A percentile compares a stretch with the other conserved stretches of the same genome.
Evolutionary conservation across 2,888 invertebrate genomes (phyloP).

Genomic region (Limnephilus auricula): DNA sequence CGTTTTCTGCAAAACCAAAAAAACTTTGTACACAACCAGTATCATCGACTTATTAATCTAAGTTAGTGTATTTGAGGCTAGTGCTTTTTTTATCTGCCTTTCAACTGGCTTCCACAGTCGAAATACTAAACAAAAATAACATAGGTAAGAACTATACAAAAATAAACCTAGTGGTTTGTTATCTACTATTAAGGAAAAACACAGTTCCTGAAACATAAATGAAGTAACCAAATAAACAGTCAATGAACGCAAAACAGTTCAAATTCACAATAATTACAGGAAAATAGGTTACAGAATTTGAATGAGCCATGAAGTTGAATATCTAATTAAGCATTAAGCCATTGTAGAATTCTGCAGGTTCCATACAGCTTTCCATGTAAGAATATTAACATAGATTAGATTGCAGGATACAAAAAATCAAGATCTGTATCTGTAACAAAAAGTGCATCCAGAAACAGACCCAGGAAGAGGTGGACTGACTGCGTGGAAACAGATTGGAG

Average conservation of each 20-base stretch:
- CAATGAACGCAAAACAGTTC: neutral
- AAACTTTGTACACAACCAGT: neutral
- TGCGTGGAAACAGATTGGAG: neutral
- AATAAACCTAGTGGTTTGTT: no score
- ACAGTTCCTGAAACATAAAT: no score
- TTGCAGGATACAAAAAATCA: neutral
- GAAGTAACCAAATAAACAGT: neutral
- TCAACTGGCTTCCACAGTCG: no score
- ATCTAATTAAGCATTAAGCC: neutral
- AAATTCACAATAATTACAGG: neutral
- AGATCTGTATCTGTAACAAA: no score
- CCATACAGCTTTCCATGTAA: no score
- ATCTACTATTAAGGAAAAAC: no score
- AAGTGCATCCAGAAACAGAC: neutral
- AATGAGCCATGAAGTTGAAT: neutral
- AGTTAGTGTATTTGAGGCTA: neutral
- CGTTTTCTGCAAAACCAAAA: slow-evolving; percentile 71
- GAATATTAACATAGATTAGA: neutral
- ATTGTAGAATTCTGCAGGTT: neutral
- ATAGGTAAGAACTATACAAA: neutral
- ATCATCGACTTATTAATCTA: no score
- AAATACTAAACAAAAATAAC: neutral
- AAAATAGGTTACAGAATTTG: neutral
- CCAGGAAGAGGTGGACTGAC: neutral
- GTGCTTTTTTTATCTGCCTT: no score